Evolutionary conservation across 2,888 invertebrate species (phyloP).

Genomic region (Barypeithes pellucidus): DNA sequence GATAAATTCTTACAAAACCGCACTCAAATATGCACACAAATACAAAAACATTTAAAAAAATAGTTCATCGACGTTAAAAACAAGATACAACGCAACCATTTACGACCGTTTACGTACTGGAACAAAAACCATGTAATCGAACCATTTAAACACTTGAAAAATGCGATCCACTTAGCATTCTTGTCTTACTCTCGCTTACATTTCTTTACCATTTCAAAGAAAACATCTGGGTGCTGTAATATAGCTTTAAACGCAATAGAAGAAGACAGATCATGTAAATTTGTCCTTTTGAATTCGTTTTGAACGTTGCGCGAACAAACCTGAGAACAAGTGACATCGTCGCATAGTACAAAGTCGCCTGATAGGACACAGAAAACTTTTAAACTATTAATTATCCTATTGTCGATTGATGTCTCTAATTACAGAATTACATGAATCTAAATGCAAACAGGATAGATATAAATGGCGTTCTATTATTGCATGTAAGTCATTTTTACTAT

Average conservation of each 20-base stretch:
- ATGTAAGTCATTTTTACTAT: not conserved
- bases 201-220: not conserved
- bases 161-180: slow-evolving; percentile 31
- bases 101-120: slow-evolving; percentile 32
- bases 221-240: not conserved
- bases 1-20: not conserved
- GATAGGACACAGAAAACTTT: slow-evolving; percentile 43
- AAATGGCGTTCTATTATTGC: slow-evolving; percentile 21
- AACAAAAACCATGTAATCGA: slow-evolving; percentile 46
- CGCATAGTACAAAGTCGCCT: slow-evolving; percentile 23
- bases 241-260: slow-evolving; percentile 1
- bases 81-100: slow-evolving; percentile 28
- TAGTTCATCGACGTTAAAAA: not conserved
- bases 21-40: not conserved
- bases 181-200: slow-evolving; percentile 3
- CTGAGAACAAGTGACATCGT: slow-evolving; percentile 8
- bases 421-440: slow-evolving; percentile 34
- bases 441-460: slow-evolving; percentile 17
- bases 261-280: slow-evolving; percentile 7
- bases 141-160: slow-evolving; percentile 38
- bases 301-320: not conserved
- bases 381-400: slow-evolving; percentile 47
- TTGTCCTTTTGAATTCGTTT: not conserved
- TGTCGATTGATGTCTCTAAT: slow-evolving; percentile 43
- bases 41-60: not conserved